phyloP scores from a whole-genome alignment of 1,140 invertebrate genomes.

The Nixonia krombeini region DNA sequence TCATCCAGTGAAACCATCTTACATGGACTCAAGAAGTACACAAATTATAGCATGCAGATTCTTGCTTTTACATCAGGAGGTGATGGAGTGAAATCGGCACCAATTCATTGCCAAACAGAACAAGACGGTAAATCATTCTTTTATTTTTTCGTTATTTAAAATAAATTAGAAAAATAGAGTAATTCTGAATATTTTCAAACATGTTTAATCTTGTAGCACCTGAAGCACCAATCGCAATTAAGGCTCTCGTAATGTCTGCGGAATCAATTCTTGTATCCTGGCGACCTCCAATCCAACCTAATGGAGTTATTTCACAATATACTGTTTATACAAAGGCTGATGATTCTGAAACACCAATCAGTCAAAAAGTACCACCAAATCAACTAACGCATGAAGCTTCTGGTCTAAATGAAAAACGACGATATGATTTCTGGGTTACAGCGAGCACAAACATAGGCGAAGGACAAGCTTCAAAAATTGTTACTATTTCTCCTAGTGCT shows the following conservation, averaged over 20 bases:
- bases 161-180: no score
- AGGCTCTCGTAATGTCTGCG: constrained; percentile 91
- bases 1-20: constrained; percentile 93
- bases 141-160: constrained; percentile 4
- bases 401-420: constrained; percentile 83
- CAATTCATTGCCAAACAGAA: constrained; percentile 95
- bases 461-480: constrained; percentile 89
- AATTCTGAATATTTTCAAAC: not conserved
- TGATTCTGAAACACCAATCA: constrained; percentile 78
- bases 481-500: constrained; percentile 84
- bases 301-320: constrained; percentile 94
- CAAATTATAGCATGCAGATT: constrained; percentile 98
- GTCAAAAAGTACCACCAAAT: constrained; percentile 77
- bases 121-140: constrained; percentile 83
- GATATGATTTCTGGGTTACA: constrained; percentile 96
- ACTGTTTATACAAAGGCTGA: constrained; percentile 91
- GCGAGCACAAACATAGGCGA: constrained; percentile 94
- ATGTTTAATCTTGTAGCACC: constrained; percentile 78
- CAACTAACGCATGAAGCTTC: constrained; percentile 81
- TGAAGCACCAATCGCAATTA: constrained; percentile 91
- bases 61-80: constrained; percentile 94
- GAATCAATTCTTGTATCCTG: constrained; percentile 94
- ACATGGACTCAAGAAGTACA: constrained; percentile 93
- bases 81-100: constrained; percentile 91
- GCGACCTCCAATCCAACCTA: constrained; percentile 91